Percentiles rank a stretch among this genome's conserved stretches.
Conservation (phyloP, 1,140 invertebrate genomes). For the Zaprionus camerounensis region DNA sequence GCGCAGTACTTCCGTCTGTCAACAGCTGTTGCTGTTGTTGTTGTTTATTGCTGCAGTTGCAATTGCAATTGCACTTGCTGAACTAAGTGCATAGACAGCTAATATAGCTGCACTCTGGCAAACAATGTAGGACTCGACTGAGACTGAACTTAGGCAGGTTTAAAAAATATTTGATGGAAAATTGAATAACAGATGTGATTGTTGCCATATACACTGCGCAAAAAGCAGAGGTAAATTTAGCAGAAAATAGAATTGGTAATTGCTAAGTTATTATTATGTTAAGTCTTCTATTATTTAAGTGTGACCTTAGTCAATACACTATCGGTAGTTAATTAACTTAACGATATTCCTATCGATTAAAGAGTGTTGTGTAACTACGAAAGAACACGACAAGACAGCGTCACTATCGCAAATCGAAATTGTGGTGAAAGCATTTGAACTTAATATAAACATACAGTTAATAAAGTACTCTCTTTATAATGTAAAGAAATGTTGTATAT, state of each 20-base stretch:
- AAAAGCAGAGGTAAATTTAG: background rate
- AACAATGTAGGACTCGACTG: background rate
- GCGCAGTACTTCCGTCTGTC: slow-evolving; percentile 60
- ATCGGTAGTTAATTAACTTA: no score
- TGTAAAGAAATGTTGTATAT: no score
- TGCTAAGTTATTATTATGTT: background rate
- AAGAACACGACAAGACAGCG: no score
- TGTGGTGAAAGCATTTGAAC: no score
- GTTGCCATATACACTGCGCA: slow-evolving; percentile 2
- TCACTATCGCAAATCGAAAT: no score
- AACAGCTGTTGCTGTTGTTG: slow-evolving; percentile 33
- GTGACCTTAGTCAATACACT: no score
- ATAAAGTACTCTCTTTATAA: no score
- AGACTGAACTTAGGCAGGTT: background rate
- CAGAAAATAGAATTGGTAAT: background rate
- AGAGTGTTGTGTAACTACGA: no score
- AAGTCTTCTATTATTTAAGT: no score
- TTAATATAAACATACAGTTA: no score
- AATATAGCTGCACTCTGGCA: slow-evolving; percentile 5
- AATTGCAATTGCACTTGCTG: slow-evolving; percentile 24
- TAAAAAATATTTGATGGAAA: background rate
- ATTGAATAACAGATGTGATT: slow-evolving; percentile 33
- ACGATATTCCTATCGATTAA: no score
- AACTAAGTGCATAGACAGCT: slow-evolving; percentile 30
- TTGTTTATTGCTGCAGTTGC: slow-evolving; percentile 22